Base-by-base conservation (phyloP, 2,888 invertebrate species). In the Nymphalis c-album region DNA sequence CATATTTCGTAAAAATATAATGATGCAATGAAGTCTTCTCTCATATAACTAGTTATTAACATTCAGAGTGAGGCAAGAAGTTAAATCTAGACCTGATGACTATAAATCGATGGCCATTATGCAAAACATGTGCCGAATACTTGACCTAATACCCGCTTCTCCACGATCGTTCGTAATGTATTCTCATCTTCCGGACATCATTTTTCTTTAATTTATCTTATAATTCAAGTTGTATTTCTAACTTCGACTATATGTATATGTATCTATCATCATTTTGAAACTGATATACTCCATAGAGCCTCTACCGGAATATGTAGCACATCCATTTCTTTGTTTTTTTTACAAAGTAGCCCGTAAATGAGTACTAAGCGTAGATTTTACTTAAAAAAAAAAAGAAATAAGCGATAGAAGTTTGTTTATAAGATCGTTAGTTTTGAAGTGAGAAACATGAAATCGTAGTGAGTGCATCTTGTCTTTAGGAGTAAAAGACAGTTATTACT, bases 41-140 rank as follows among this genome's bases (percentile, higher is more conserved):
- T 55, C 53, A 31, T 26, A 31, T 31, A 53, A 53, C 48, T 18
- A 18, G 35, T 20, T 50, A 31, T 35, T 61, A 31, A 40, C 16
- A 50, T 48, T 18, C 50, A 51, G 40, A 50, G 20, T 1, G 18
- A 48, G 26, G 18, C 7, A 10, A 60, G 13, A 48, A 31, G 13
- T 59, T 20, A n/a, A 59, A 40, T 60, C 26, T 60, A 60, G 60
- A 60, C 26, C 46, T 60, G 5, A 48, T 22, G 62, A 60, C 62
- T 69, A 67, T 60, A 67, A 63, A 71, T 65, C 64, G 70, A 67
- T 59, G 64, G 69, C 69, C 60, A 67, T 68, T 67, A 71, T 67
- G 63, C 65, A 65, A 70, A 65, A 67, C 63, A 65, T 68, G 70
- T 71, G 57, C 64, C 64, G 65, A 70, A 63, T 67, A 71, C 70